Base-by-base conservation (phyloP, 2,888 invertebrate species). In the Gonocerus acuteangulatus region DNA sequence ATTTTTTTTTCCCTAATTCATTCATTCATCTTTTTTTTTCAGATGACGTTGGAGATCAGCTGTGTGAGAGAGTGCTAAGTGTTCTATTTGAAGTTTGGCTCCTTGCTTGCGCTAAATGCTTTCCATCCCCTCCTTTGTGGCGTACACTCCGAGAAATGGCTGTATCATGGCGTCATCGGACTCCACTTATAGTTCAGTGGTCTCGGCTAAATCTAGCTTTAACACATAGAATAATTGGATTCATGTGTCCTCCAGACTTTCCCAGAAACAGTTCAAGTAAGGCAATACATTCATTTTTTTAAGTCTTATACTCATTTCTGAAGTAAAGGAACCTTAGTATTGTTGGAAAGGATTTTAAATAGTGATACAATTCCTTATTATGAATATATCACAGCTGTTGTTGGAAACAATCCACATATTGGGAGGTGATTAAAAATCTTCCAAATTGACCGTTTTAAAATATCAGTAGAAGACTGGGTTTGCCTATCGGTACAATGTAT, bases 71-170 rank as follows among this genome's bases (percentile, higher is more conserved):
- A 34, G 93, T 96, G 56, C 79, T 96, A 3, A 91, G 92, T 68
- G 95, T 95, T 34, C 80, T 96, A 59, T 90, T 96, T 74, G 93
- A 95, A 77, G 77, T 81, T 34, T 88, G 88, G 88, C 72, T 89
- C 56, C 76, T 86, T 49, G 85, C 87, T 2, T 88, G 87, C 71
- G 79, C 82, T 56, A 80, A 81, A 66, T 93, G 90, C 72, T 96
- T 96, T 77, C 96, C 96, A 1, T 87, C 94, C 2, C 96, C 96
- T 4, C 89, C 94, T 1, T 77, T 95, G 67, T 96, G 95, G 95
- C 92, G 94, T 73, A 95, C 95, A 0, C 78, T 96, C 65, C 82
- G 91, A 69, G 93, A 94, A 75, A 89, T 93, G 71, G 94, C 94
- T 74, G 82, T 87, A 70, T 86, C 88, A 71, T 96, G 96, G 95